These are phyloP conservation scores for Pseudopipra pipra DNA, from an alignment of 2,113 vertebrate species.

Conservation along the genomic window DNA sequence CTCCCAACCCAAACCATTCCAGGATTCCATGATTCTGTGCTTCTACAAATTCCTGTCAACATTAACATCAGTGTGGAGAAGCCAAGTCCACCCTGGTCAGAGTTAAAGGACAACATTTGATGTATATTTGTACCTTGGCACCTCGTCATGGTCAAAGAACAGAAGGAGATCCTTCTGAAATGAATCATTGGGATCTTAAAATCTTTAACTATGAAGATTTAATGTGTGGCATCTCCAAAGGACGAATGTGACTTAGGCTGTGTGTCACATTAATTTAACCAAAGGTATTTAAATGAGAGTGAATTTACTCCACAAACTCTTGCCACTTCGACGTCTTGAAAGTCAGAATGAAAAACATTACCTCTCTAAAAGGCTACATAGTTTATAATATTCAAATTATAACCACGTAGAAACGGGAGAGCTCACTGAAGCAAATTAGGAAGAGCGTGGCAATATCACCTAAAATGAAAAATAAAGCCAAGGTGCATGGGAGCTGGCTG, in stretches of 20 bases:
- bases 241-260: background rate
- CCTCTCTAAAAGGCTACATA: background rate
- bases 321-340: background rate
- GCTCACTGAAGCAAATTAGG: background rate
- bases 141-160: background rate
- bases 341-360: background rate
- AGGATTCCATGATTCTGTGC: background rate
- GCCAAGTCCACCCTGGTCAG: background rate
- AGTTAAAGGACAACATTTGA: background rate
- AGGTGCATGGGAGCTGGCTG: background rate
- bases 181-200: background rate
- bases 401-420: background rate
- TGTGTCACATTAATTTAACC: background rate
- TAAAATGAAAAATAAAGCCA: slow-evolving; percentile 21
- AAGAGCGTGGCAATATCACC: background rate
- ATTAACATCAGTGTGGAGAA: background rate
- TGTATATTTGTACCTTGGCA: too few species aligned
- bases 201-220: background rate
- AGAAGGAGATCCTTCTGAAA: background rate
- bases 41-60: background rate
- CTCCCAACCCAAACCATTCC: background rate
- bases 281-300: background rate
- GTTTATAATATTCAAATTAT: background rate
- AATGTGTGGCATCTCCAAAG: background rate
- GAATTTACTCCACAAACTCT: background rate